Percentiles rank a stretch among this genome's conserved stretches.
These are phyloP conservation scores for Leucopsar rothschildi DNA, from an alignment of 2,113 vertebrate species.

Conservation along the genomic window DNA sequence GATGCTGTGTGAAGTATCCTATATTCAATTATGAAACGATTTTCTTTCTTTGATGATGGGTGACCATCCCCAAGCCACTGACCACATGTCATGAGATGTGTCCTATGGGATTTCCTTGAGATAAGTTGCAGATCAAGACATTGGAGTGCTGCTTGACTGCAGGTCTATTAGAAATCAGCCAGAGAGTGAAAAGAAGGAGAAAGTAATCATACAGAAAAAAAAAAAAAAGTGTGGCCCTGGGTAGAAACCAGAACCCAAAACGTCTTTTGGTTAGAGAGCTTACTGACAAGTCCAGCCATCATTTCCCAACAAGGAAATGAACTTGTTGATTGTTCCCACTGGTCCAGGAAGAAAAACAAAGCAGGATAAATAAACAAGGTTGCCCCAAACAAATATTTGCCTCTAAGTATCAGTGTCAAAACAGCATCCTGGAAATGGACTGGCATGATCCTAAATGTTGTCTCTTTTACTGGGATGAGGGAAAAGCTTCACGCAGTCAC, in stretches of 20 bases:
- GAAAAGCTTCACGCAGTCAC: background rate
- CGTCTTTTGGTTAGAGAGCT: background rate
- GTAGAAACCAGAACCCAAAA: background rate
- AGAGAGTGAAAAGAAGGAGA: background rate
- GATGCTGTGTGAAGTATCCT: background rate
- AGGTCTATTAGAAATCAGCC: background rate
- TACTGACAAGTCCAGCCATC: background rate
- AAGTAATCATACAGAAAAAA: background rate
- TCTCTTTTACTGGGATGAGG: background rate
- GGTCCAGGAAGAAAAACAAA: conserved; percentile 33
- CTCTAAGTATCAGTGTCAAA: background rate
- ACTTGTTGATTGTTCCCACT: conserved; percentile 23
- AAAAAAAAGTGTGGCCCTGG: background rate
- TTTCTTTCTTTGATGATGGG: background rate
- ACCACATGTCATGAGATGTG: background rate
- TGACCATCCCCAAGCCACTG: background rate
- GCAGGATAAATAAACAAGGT: background rate
- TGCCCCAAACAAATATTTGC: conserved; percentile 29
- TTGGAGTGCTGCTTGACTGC: background rate
- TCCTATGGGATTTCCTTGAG: background rate
- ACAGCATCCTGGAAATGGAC: background rate
- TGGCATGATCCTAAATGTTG: background rate
- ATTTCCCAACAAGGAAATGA: background rate
- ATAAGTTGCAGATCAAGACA: background rate
- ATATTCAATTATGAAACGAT: background rate